Evolutionary conservation across 2,888 invertebrate genomes (phyloP), one percentile per base, ranked within the genome.

Genomic region (Cosmia trapezina): DNA sequence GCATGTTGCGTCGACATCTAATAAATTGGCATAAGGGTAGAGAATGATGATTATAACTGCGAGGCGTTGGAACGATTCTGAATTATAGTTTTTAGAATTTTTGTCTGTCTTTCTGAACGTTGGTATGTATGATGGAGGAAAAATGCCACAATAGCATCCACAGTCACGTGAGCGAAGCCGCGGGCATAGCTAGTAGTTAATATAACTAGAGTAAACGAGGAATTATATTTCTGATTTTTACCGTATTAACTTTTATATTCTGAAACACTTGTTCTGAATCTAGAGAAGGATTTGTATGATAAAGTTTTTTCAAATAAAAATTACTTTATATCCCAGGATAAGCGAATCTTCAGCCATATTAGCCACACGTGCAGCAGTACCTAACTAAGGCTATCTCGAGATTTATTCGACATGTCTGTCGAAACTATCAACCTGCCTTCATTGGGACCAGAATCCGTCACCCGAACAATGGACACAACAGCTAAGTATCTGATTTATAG

Each of bases 401-500:
- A 76, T 66, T 14, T 63, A 63, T 63, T 17, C 14, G 4, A 41
- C 19, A 41, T 57, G 28, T 57, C 43, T n/a, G 19, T 49, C 14
- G 33, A 49, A 56, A 47, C 54, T 17, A 64, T 28, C 71, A 67
- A 56, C n/a, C 56, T 63, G 81, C 53, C 41, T 33, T 54, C 49
- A 62, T 62, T 53, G 76, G 49, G 81, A 65, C 49, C 60, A 53
- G 57, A 47, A 62, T 64, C 63, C 56, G 69, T 83, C 83, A 67
- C 57, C 49, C 22, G 41, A 53, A 73, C 80, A 82, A 71, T 63
- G 68, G 63, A 60, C 66, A 83, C 49, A 19, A 33, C n/a, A 47
- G 28, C 69, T 65, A 69, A 66, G 67, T 66, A 60, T 61, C 73
- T 61, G 69, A 82, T 84, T 80, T 80, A 80, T 73, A 61, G 63